phyloP scores from a whole-genome alignment of 2,797 vertebrate species.

The Periophthalmus magnuspinnatus region DNA sequence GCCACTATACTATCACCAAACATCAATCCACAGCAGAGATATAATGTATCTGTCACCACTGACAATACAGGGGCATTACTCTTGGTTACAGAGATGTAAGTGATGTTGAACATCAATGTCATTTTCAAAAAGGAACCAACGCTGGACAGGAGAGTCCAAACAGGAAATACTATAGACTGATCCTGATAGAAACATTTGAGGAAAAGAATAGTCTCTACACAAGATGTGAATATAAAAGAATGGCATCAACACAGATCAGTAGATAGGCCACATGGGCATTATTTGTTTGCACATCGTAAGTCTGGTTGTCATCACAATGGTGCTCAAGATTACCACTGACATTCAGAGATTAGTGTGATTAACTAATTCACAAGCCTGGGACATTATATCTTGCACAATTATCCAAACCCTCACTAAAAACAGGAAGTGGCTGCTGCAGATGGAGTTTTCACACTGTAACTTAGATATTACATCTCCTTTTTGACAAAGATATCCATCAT shows the following conservation, averaged over 20 bases:
- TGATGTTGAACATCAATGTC: conserved; percentile 37
- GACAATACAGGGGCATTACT: conserved; percentile 53
- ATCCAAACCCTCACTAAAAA: conserved; percentile 31
- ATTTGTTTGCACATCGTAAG: conserved; percentile 1
- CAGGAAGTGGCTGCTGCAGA: conserved; percentile 40
- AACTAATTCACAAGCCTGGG: conserved; percentile 37
- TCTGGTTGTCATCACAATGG: conserved; percentile 21
- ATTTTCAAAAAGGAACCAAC: conserved; percentile 26
- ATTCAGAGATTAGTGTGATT: conserved; percentile 31
- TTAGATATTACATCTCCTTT: conserved; percentile 58
- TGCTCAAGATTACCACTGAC: conserved; percentile 25
- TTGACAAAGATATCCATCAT: conserved; percentile 72
- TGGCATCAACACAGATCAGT: background rate
- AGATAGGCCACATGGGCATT: background rate
- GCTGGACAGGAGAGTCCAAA: background rate
- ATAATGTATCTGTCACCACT: conserved; percentile 55
- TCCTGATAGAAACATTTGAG: background rate
- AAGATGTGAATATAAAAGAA: background rate
- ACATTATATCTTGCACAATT: conserved; percentile 28
- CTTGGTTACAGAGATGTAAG: conserved; percentile 49
- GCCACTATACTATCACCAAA: conserved; percentile 40
- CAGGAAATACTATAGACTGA: background rate
- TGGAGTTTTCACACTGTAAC: conserved; percentile 42
- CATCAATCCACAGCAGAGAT: conserved; percentile 51
- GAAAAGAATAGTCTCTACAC: background rate